phyloP scores from a whole-genome alignment of 2,888 invertebrate genomes.

The Nomada flava region DNA sequence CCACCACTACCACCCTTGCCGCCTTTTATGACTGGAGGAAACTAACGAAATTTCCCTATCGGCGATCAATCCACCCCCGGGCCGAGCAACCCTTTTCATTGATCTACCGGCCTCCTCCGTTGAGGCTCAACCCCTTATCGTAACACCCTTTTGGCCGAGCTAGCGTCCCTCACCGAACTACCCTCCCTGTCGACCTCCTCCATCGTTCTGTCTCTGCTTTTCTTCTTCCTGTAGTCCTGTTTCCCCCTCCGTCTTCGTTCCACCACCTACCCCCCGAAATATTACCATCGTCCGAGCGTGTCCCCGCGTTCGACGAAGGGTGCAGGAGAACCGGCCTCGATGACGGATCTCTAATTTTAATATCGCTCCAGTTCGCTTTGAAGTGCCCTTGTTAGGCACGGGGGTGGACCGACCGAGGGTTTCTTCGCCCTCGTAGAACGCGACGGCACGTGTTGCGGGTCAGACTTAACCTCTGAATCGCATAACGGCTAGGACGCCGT shows the following conservation, averaged over 20 bases:
- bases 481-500: conserved; percentile 49
- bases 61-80: conserved; percentile 80
- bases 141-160: conserved; percentile 78
- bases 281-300: conserved; percentile 73
- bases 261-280: conserved; percentile 72
- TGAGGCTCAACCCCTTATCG: conserved; percentile 79
- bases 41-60: conserved; percentile 84
- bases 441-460: conserved; percentile 66
- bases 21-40: conserved; percentile 79
- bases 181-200: conserved; percentile 52
- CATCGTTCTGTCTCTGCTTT: conserved; percentile 62
- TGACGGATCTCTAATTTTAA: conserved; percentile 79
- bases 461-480: conserved; percentile 63
- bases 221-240: conserved; percentile 41
- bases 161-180: conserved; percentile 70
- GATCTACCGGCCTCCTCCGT: conserved; percentile 79
- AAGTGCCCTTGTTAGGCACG: conserved; percentile 74
- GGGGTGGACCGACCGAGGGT: conserved; percentile 64
- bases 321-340: conserved; percentile 59
- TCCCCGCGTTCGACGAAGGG: conserved; percentile 56
- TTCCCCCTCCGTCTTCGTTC: conserved; percentile 53
- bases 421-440: conserved; percentile 63
- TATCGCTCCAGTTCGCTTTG: conserved; percentile 79
- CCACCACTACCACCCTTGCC: conserved; percentile 67
- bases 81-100: conserved; percentile 78